A percentile compares a stretch with the other conserved stretches of the same genome.
phyloP scores from a whole-genome alignment of 2,888 invertebrate genomes.

The Cryptus armator region DNA sequence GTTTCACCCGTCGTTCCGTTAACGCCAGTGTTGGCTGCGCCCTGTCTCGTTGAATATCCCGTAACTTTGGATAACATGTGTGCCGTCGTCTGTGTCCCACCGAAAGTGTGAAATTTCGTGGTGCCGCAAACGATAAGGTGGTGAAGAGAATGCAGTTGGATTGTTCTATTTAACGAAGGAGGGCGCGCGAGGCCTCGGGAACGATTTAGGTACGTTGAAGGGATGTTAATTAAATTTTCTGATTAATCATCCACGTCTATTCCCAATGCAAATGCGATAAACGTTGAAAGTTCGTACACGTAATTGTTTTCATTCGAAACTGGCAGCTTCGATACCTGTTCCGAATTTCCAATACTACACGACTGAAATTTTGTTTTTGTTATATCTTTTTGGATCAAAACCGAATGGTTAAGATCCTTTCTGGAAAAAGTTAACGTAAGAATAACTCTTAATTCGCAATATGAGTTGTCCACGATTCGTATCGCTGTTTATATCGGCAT shows the following conservation, averaged over 20 bases:
- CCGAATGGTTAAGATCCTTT: conserved; percentile 79
- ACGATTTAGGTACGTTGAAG: conserved; percentile 39
- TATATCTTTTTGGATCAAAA: conserved; percentile 74
- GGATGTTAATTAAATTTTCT: conserved; percentile 1
- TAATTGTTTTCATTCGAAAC: too few species aligned
- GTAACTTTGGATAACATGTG: conserved; percentile 58
- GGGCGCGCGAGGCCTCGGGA: conserved; percentile 35
- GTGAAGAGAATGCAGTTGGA: conserved; percentile 33
- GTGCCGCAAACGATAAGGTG: conserved; percentile 20
- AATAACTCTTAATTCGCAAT: conserved; percentile 77
- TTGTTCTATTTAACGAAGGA: conserved; percentile 32
- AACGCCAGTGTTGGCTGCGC: not conserved
- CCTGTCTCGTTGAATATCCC: conserved; percentile 26
- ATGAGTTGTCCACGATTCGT: fast-evolving
- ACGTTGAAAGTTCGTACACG: not conserved
- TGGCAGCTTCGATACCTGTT: too few species aligned
- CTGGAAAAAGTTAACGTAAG: conserved; percentile 81
- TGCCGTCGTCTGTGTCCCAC: conserved; percentile 11
- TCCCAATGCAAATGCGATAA: conserved; percentile 50
- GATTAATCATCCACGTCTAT: not conserved
- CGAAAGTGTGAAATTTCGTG: conserved; percentile 48
- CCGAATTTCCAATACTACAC: not conserved
- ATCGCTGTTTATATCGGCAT: conserved; percentile 30
- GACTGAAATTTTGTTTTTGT: conserved; percentile 45
- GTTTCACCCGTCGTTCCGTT: not conserved